Base-by-base conservation (phyloP, 2,797 vertebrate species). In the Argya squamiceps region DNA sequence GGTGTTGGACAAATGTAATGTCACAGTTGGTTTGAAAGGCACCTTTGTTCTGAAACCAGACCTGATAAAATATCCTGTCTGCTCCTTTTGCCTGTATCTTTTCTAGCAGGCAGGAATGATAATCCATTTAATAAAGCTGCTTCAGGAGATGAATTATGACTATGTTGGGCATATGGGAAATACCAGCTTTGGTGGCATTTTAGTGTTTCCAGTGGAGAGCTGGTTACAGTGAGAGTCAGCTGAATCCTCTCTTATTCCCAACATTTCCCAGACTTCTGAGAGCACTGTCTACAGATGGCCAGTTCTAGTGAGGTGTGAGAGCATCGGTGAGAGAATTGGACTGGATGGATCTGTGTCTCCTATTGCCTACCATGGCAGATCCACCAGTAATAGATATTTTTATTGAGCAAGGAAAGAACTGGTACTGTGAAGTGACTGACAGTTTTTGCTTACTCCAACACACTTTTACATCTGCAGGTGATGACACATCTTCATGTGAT, bases 401-500 rank as follows among this genome's bases (percentile, higher is more conserved):
- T 37, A 36, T 53, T 52, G 20, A 64, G 21, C 29, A 27, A 84
- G 62, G 15, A 49, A 53, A 11, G n/a, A 67, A 18, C 29, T 6
- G 7, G 36, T 60, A 44, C 44, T 4, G 0, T 43, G 16, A 8
- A 67, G 65, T 46, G 71, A 44, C 47, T 84, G 60, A 37, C 81
- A 56, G 43, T 27, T 65, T 37, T 7, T 93, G 68, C 87, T 70
- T 71, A 3, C 63, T 93, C 94, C 83, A 93, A 39, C 88, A 67
- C 68, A 4, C 41, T 44, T 63, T 37, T 91, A 15, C 47, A 2
- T 88, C 75, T 84, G 74, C 92, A 99, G 99, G 99, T 99, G 97
- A 99, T 99, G 99, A 99, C 99, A 39, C 99, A 99, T 97, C 99
- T 99, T 92, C 99, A 98, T 49, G 99, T 99, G 97, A 99, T 99